Base-by-base conservation (phyloP, 2,888 invertebrate genomes). In the Tuberolachnus salignus region DNA sequence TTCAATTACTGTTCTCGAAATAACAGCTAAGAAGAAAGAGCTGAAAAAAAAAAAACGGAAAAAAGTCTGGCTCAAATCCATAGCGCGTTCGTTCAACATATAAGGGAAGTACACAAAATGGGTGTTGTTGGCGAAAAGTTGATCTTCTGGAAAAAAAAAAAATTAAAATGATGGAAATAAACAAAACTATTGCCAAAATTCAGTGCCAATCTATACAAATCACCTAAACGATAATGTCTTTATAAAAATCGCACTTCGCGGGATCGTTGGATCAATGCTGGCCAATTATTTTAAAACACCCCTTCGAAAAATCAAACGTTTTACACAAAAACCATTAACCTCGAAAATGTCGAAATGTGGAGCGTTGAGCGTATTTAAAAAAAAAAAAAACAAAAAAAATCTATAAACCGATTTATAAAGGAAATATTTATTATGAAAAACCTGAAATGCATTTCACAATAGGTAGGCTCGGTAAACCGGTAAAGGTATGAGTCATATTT, bases 21-120 rank as follows among this genome's bases (percentile, higher is more conserved):
- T n/a, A n/a, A n/a, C n/a, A n/a, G n/a, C 10, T 59, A 67, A 67
- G 49, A 67, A 26, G 11, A 67, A n/a, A 3, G 13, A 67, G n/a
- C 11, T 8, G 11, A 26, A 0, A 23, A 63, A 44, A 21, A 46
- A 64, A 19, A 23, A 34, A 34, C 34, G n/a, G n/a, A n/a, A 21
- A 63, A 73, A 64, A 74, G 4, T 57, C 66, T 75, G 75, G 75
- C 75, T 66, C 57, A 51, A 75, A 57, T 75, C 75, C 75, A 75
- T 66, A 26, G n/a, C 23, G 34, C 34, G 34, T 4, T 34, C 34
- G 13, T 53, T 53, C 42, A 44, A 64, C 64, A 63, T n/a, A n/a
- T n/a, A n/a, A n/a, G 23, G 49, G 53, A 14, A 6, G 16, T 19
- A 49, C 11, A 42, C n/a, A 26, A 10, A 72, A 72, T 61, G 51